phyloP scores from a whole-genome alignment of 2,888 invertebrate genomes.

The Drosophila fungiperda region DNA sequence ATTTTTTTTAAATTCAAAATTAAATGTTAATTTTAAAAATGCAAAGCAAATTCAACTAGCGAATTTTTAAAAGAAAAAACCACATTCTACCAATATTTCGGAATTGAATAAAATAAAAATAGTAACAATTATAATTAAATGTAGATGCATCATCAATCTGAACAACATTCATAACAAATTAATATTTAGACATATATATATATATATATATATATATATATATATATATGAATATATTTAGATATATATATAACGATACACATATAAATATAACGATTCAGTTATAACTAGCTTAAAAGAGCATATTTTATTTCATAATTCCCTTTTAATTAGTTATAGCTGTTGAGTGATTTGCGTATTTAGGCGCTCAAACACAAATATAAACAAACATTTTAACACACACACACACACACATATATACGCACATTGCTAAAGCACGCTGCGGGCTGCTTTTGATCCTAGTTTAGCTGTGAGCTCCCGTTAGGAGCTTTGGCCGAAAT shows the following conservation, averaged over 20 bases:
- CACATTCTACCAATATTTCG: too few species aligned
- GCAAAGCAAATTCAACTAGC: too few species aligned
- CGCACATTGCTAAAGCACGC: not conserved
- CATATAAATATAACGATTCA: not conserved
- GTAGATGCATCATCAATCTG: not conserved
- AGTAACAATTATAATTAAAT: not conserved
- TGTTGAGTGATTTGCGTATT: not conserved
- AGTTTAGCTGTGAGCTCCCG: conserved; percentile 13
- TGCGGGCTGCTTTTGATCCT: conserved; percentile 5
- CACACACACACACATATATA: not conserved
- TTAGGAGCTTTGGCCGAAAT: not conserved
- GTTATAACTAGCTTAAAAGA: not conserved
- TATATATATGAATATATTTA: not conserved
- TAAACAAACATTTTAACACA: not conserved
- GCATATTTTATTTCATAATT: not conserved
- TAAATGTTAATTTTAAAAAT: too few species aligned
- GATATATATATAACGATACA: not conserved
- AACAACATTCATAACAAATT: not conserved
- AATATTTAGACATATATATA: not conserved
- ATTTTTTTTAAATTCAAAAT: too few species aligned
- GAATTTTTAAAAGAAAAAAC: not conserved
- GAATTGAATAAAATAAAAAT: not conserved
- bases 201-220: not conserved
- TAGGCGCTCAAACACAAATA: not conserved
- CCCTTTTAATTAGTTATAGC: not conserved